A percentile compares a stretch with the other conserved stretches of the same genome.
These are phyloP conservation scores for Sitobion miscanthi DNA, from an alignment of 1,140 invertebrate genomes.

Conservation along the genomic window DNA sequence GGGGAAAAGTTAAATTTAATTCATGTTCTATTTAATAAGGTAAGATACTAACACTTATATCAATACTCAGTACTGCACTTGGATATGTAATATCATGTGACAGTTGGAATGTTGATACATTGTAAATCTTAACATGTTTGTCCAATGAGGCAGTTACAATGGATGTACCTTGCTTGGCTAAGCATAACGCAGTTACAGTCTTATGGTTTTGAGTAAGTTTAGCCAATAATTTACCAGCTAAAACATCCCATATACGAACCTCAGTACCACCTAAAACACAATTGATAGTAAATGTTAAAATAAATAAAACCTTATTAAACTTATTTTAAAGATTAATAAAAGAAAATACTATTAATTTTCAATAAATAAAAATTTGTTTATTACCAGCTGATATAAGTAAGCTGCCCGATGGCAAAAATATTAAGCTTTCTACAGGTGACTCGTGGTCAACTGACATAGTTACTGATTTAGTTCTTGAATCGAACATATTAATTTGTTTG, in stretches of 20 bases:
- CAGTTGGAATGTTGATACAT: slow-evolving; percentile 83
- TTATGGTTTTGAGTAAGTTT: slow-evolving; percentile 89
- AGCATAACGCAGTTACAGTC: slow-evolving; percentile 83
- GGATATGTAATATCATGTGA: slow-evolving; percentile 90
- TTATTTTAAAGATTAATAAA: neutral
- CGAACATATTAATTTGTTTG: slow-evolving; percentile 87
- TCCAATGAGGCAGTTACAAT: slow-evolving; percentile 91
- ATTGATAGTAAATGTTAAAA: neutral
- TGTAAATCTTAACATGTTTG: slow-evolving; percentile 93
- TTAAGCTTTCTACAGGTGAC: slow-evolving; percentile 85
- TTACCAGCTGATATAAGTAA: slow-evolving; percentile 87
- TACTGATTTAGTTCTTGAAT: slow-evolving; percentile 76
- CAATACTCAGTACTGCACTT: slow-evolving; percentile 88
- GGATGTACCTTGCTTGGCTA: slow-evolving; percentile 80
- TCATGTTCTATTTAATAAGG: neutral
- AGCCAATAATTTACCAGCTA: slow-evolving; percentile 83
- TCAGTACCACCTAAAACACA: slow-evolving; percentile 77
- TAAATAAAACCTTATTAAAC: neutral
- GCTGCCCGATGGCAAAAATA: slow-evolving; percentile 88
- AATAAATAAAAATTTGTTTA: slow-evolving; percentile 1
- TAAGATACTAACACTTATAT: slow-evolving; percentile 70
- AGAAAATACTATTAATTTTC: neutral
- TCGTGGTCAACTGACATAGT: slow-evolving; percentile 84
- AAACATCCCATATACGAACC: slow-evolving; percentile 92
- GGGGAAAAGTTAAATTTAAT: neutral